These are phyloP conservation scores for Eriosoma lanigerum DNA, from an alignment of 1,140 invertebrate genomes.

Conservation along the genomic window DNA sequence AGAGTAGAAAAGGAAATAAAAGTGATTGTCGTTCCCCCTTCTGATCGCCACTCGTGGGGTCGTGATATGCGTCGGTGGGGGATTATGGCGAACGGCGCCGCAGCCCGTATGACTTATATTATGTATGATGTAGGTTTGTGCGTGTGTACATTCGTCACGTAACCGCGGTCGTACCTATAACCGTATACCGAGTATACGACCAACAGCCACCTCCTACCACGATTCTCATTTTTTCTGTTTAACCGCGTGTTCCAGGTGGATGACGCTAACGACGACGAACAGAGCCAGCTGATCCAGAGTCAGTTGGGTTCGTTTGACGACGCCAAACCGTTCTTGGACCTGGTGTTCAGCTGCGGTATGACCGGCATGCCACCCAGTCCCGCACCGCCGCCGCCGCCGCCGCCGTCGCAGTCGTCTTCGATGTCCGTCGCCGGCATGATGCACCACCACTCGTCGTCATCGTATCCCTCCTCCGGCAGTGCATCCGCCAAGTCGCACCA, in stretches of 20 bases:
- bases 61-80: too few species aligned
- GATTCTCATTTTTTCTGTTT: too few species aligned
- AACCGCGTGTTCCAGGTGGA: constrained; percentile 42
- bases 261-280: constrained; percentile 38
- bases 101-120: too few species aligned
- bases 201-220: too few species aligned
- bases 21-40: background rate
- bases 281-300: constrained; percentile 50
- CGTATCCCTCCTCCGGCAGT: background rate
- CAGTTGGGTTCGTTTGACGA: constrained; percentile 49
- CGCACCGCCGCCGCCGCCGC: constrained; percentile 7
- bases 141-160: too few species aligned
- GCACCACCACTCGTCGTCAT: constrained; percentile 12
- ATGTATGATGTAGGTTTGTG: too few species aligned
- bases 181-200: too few species aligned
- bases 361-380: constrained; percentile 45
- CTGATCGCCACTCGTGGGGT: too few species aligned
- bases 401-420: background rate
- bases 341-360: constrained; percentile 40
- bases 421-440: background rate
- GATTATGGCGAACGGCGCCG: too few species aligned
- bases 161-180: too few species aligned
- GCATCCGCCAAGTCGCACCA: constrained; percentile 15
- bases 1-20: background rate
- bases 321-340: constrained; percentile 49